These are phyloP conservation scores for Meteorus cinctellus DNA, from an alignment of 2,888 invertebrate genomes.

Conservation along the genomic window DNA sequence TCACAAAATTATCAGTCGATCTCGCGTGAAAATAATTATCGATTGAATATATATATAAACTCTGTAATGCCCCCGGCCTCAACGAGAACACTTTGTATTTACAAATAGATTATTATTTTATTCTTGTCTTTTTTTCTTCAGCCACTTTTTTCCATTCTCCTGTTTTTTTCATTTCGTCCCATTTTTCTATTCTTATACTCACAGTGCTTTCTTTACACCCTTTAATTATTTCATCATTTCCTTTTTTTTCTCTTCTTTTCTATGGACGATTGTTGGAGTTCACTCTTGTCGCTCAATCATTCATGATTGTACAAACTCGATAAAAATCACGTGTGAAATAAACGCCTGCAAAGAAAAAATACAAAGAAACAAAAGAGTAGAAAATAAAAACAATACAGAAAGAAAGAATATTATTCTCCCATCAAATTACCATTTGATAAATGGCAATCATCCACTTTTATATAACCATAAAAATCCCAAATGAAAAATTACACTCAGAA, in stretches of 20 bases:
- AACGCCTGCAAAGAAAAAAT: not conserved
- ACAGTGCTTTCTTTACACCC: constrained; percentile 9
- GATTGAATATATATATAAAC: constrained; percentile 32
- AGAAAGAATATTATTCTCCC: not conserved
- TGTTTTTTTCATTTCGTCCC: not conserved
- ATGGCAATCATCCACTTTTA: not conserved
- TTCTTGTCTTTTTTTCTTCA: constrained; percentile 13
- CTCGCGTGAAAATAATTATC: constrained; percentile 25
- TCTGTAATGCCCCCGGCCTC: constrained; percentile 41
- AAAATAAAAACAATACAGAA: not conserved
- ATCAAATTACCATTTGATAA: not conserved
- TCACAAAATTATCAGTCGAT: constrained; percentile 5
- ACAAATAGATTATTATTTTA: constrained; percentile 33
- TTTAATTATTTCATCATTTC: not conserved
- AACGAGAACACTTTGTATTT: constrained; percentile 37
- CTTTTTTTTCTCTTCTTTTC: constrained; percentile 14
- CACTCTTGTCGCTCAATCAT: constrained; percentile 10
- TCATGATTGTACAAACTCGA: constrained; percentile 26
- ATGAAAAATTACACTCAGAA: constrained; percentile 34
- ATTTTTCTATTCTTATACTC: not conserved
- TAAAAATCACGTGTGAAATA: constrained; percentile 7
- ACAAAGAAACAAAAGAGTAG: no score
- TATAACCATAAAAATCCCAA: not conserved
- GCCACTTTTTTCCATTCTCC: not conserved
- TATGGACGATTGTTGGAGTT: constrained; percentile 33